Evolutionary conservation across 2,797 vertebrate species (phyloP).

Genomic region (Chaunax sp.): DNA sequence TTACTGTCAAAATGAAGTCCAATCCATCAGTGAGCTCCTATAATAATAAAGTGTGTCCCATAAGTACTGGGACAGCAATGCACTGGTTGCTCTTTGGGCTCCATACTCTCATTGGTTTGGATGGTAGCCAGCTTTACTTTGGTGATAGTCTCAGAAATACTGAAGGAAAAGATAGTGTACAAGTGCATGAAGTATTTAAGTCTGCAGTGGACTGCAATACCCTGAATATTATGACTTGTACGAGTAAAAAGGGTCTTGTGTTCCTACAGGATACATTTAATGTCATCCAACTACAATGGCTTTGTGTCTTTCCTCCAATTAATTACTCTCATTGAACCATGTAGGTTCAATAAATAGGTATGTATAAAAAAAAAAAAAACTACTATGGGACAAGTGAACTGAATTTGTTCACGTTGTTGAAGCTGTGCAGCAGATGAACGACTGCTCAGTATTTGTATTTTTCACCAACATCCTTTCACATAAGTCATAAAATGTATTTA

Average conservation of each 20-base stretch:
- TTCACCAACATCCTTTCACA: background rate
- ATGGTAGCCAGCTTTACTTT: constrained; percentile 35
- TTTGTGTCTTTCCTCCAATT: background rate
- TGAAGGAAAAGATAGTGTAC: constrained; percentile 7
- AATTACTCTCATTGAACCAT: background rate
- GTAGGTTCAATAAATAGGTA: too few relatives aligned
- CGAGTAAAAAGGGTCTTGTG: background rate
- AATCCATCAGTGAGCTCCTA: constrained; percentile 4
- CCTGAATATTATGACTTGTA: constrained; percentile 1
- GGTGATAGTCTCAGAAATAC: constrained; percentile 23
- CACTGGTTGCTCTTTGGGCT: constrained; percentile 36
- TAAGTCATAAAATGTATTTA: constrained; percentile 1
- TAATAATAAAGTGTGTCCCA: constrained; percentile 4
- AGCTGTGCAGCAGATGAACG: background rate
- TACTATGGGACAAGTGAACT: background rate
- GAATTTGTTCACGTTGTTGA: background rate
- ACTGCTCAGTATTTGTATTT: background rate
- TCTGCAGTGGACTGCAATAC: constrained; percentile 14
- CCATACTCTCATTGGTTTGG: constrained; percentile 36
- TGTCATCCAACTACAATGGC: constrained; percentile 4
- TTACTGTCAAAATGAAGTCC: constrained; percentile 18
- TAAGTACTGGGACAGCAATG: constrained; percentile 15
- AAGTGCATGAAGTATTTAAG: constrained; percentile 22
- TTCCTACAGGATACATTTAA: constrained; percentile 8
- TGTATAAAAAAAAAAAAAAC: constrained; percentile 3